Conservation (phyloP, 2,113 vertebrate species). For the Colossoma macropomum region DNA sequence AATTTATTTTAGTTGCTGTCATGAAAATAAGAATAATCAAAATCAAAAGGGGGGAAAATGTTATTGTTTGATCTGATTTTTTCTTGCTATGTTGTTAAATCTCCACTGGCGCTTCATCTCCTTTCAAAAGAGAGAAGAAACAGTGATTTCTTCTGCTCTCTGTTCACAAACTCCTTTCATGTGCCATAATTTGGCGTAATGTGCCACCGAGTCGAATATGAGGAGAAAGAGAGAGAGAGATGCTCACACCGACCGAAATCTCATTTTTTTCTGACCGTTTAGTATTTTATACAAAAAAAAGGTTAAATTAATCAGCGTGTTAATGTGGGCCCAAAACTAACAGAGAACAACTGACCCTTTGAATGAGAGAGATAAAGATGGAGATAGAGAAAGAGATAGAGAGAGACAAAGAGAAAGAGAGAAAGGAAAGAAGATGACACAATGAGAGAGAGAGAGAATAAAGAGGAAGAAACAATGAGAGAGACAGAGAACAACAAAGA, state of each 20-base stretch:
- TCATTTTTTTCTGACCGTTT: background rate
- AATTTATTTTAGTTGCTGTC: slow-evolving; percentile 74
- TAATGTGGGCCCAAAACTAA: background rate
- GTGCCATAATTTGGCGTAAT: slow-evolving; percentile 65
- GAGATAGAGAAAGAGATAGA: background rate
- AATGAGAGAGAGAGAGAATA: background rate
- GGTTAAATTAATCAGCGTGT: background rate
- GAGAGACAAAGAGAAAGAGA: background rate
- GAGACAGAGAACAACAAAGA: background rate
- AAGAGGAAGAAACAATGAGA: background rate
- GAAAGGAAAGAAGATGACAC: background rate
- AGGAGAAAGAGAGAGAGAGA: background rate
- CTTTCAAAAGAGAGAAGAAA: slow-evolving; percentile 61
- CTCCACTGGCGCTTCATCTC: slow-evolving; percentile 31
- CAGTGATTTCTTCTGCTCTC: slow-evolving; percentile 60
- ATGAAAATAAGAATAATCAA: slow-evolving; percentile 68
- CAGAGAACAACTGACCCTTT: background rate
- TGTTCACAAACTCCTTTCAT: slow-evolving; percentile 75
- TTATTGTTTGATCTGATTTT: slow-evolving; percentile 73
- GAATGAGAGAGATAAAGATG: background rate
- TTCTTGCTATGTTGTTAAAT: slow-evolving; percentile 58
- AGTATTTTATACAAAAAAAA: background rate
- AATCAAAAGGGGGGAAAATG: slow-evolving; percentile 69
- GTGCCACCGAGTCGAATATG: slow-evolving; percentile 1
- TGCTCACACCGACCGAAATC: background rate